Conservation (phyloP, 2,888 invertebrate genomes). For the Tubulanus polymorphus region DNA sequence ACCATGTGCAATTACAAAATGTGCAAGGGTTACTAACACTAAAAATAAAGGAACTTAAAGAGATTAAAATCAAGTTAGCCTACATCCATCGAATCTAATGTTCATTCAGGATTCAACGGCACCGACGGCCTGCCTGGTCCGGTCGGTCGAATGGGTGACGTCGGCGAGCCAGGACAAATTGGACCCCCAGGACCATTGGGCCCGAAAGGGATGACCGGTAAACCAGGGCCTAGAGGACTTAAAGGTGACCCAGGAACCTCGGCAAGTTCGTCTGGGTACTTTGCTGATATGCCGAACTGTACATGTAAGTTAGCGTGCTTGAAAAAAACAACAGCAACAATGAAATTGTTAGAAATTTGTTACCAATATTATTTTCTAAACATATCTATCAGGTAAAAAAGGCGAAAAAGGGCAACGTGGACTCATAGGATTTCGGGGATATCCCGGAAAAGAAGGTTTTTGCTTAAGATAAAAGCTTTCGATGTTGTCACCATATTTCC, state of each 20-base stretch:
- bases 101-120: too few species aligned
- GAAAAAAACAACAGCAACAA: not conserved
- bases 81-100: too few species aligned
- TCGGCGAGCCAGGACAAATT: slow-evolving; percentile 8
- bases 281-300: not conserved
- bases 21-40: too few species aligned
- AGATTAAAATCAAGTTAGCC: too few species aligned
- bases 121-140: not conserved
- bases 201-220: slow-evolving; percentile 13
- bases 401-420: slow-evolving; percentile 25
- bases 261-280: not conserved
- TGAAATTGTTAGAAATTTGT: not conserved
- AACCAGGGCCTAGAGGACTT: slow-evolving; percentile 11
- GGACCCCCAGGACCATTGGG: slow-evolving; percentile 1
- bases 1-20: too few species aligned
- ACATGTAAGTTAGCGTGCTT: slow-evolving; percentile 1
- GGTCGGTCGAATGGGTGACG: not conserved
- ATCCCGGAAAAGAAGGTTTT: slow-evolving; percentile 32
- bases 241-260: slow-evolving; percentile 11
- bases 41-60: too few species aligned
- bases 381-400: slow-evolving; percentile 18
- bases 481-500: not conserved
- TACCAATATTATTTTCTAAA: not conserved
- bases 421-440: slow-evolving; percentile 25
- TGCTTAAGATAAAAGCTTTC: too few species aligned